phyloP scores from a whole-genome alignment of 2,797 vertebrate species.

The Xiphophorus birchmanni region DNA sequence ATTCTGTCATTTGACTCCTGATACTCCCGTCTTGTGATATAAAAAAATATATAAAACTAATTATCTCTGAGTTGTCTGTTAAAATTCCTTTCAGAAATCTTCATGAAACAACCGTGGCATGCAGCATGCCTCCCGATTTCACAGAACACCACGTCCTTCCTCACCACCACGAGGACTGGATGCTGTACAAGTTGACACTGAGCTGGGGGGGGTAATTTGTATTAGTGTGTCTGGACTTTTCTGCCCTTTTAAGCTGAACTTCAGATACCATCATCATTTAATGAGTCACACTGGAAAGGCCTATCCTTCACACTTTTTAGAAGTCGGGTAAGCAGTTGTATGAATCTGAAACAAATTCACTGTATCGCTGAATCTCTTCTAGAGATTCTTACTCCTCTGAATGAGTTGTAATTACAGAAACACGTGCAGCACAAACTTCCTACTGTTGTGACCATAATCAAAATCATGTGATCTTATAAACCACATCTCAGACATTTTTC shows the following conservation, averaged over 20 bases:
- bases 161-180: background rate
- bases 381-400: background rate
- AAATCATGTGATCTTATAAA: conserved; percentile 38
- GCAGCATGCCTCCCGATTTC: background rate
- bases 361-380: background rate
- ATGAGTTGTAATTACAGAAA: background rate
- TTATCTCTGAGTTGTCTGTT: background rate
- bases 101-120: background rate
- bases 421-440: conserved; percentile 20
- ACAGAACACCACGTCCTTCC: background rate
- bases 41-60: background rate
- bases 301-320: conserved; percentile 4
- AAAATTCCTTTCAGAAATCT: conserved; percentile 12
- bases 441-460: conserved; percentile 34
- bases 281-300: conserved; percentile 52
- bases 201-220: conserved; percentile 25
- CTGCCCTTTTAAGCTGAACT: conserved; percentile 51
- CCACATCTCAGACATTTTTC: conserved; percentile 40
- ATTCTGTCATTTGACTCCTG: conserved; percentile 9
- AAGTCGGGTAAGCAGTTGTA: background rate
- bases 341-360: background rate
- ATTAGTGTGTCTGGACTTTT: conserved; percentile 43
- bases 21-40: background rate
- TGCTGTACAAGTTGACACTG: background rate
- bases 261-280: background rate